Evolutionary conservation across 1,140 invertebrate species (phyloP), one percentile per base, ranked within the genome.

Genomic region (Pectinophora gossypiella): DNA sequence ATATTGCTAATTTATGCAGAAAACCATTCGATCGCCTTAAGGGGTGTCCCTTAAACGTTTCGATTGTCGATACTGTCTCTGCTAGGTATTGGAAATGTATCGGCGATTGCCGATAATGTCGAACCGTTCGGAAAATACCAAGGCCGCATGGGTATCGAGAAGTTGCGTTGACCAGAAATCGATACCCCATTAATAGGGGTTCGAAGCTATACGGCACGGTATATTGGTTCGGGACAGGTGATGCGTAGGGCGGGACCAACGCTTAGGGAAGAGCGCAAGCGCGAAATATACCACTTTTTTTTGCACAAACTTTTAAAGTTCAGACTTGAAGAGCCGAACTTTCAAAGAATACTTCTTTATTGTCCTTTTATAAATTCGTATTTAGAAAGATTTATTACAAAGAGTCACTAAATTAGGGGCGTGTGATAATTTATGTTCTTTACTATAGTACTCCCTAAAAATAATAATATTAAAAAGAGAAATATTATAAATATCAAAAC

Each of bases 101-200:
- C 75, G 83, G 81, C 71, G 78, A 89, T 89, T 76, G 65, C 68
- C 84, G 84, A 89, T 87, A 88, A 87, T 88, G 77, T 84, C 76
- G 81, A 85, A 78, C 75, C 72, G 79, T 87, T 89, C 84, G 86
- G 87, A 87, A 88, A 89, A 72, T 78, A 85, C 85, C 70, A 88
- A 85, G 86, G 64, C 68, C 55, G 36, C 87, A 89, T 83, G 57
- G 72, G 54, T 53, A 19, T n/a, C 32, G 45, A 77, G 76, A 66
- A 83, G 79, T 55, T 64, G 21, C 40, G 40, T 59, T 83, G 83
- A 88, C 77, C 78, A 79, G 81, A 82, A 88, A 89, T 89, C 86
- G 73, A 88, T 89, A 84, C 64, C 63, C 74, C 79, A 79, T 70
- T 81, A 76, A 84, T 79, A 78, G 56, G 61, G 57, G 45, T 74